Evolutionary conservation across 2,113 vertebrate genomes (phyloP), one percentile per base, ranked within the genome.

Genomic region (Thunnus maccoyii): DNA sequence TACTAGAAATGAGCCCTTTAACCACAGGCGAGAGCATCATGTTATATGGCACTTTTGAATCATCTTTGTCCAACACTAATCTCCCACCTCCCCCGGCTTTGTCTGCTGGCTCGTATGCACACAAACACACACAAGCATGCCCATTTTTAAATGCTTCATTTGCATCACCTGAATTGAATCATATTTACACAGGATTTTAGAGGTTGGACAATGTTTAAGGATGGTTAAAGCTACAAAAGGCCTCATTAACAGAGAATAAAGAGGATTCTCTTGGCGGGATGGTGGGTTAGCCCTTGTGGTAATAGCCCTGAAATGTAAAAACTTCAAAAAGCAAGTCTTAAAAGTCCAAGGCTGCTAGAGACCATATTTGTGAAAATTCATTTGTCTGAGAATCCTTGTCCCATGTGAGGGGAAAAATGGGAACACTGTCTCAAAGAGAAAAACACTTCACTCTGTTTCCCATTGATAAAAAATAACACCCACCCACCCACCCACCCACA

Each of bases 381-480:
- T 77, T 54, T 25, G 27, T 80, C 60, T 47, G n/a, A 32, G 70
- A 68, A 48, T 20, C 48, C 0, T 55, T 51, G 18, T 30, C 10
- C 20, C 16, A n/a, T 16, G 16, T 41, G 50, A 72, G 14, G 20
- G 1, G 47, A 36, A 52, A 82, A 61, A 60, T 14, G 13, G 47
- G 46, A 5, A 50, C 15, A 58, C 7, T 18, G 25, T 70, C 27
- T 41, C 25, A 10, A 50, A 20, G 27, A 57, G 3, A 64, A 25
- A 47, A 11, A 60, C 22, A 48, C 32, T 3, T 55, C 15, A 72
- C 69, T 60, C 10, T 62, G 25, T 60, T 52, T 17, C 25, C 44
- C 72, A 83, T 62, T 86, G 58, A 88, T 4, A 50, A 72, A 87
- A 52, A 69, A 55, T 44, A 4, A 77, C 18, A 56, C 15, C 22